Percentiles rank a stretch among this genome's conserved stretches.
Conservation (phyloP, 2,888 invertebrate species). For the Agrotis exclamationis region DNA sequence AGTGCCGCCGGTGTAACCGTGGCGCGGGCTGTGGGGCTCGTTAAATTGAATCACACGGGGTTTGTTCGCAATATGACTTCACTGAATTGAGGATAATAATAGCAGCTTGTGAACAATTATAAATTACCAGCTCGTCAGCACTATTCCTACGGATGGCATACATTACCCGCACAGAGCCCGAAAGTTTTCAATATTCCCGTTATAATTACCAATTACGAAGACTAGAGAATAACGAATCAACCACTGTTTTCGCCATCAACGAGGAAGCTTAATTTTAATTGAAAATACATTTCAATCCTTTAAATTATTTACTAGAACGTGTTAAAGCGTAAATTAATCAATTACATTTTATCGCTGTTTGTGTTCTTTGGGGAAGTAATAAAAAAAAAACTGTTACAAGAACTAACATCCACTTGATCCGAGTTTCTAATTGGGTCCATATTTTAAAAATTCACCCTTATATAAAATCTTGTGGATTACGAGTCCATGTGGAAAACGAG, state of each 20-base stretch:
- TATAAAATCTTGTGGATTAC: constrained; percentile 9
- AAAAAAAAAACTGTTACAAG: background rate
- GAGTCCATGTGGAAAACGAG: constrained; percentile 20
- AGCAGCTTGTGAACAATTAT: background rate
- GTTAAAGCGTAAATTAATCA: background rate
- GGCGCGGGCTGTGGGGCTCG: no score
- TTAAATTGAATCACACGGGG: background rate
- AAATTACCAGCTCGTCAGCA: background rate
- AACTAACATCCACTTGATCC: background rate
- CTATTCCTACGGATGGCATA: no score
- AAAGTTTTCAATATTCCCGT: background rate
- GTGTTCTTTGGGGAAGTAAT: background rate
- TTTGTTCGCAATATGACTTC: constrained; percentile 5
- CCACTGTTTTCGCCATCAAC: background rate
- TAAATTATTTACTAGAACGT: background rate
- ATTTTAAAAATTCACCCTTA: background rate
- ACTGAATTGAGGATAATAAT: background rate
- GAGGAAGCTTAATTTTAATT: constrained; percentile 1
- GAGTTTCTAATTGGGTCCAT: background rate
- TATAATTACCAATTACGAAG: constrained; percentile 29
- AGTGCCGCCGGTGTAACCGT: no score
- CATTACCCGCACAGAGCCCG: background rate
- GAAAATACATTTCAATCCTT: no score
- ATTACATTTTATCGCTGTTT: background rate
- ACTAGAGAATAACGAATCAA: background rate